Conservation (phyloP, 2,113 vertebrate species). For the Sphaerodactylus townsendi region DNA sequence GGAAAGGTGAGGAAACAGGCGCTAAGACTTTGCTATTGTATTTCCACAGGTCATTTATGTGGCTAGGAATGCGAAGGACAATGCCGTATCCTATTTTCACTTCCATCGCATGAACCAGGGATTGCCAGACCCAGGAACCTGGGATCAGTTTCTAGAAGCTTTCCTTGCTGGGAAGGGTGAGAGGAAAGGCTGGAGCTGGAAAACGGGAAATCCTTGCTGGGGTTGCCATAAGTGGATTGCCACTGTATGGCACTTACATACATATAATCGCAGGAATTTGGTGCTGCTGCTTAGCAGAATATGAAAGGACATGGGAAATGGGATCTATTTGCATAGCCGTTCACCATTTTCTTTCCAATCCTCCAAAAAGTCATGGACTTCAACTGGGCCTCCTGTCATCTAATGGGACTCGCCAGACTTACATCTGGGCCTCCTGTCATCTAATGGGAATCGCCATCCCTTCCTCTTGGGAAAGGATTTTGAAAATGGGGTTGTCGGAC, state of each 20-base stretch:
- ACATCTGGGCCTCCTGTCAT: too few species aligned
- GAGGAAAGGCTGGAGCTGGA: background rate
- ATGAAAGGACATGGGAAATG: background rate
- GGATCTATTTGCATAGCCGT: too few species aligned
- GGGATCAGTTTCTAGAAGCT: constrained; percentile 70
- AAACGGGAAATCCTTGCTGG: background rate
- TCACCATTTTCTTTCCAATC: background rate
- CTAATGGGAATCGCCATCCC: too few species aligned
- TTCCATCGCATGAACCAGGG: constrained; percentile 75
- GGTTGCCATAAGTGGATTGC: too few species aligned
- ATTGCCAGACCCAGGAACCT: constrained; percentile 74
- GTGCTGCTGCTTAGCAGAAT: background rate
- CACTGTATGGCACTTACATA: too few species aligned
- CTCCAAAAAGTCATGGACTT: too few species aligned
- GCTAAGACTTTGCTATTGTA: background rate
- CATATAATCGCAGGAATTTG: too few species aligned
- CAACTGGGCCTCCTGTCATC: too few species aligned
- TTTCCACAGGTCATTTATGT: constrained; percentile 74
- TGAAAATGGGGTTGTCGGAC: too few species aligned
- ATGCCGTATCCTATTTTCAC: constrained; percentile 77
- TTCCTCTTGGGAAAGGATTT: too few species aligned
- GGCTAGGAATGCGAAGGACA: constrained; percentile 81
- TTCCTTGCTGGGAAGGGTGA: constrained; percentile 75
- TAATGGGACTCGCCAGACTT: too few species aligned
- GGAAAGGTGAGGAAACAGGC: background rate